Conservation (phyloP, 1,140 invertebrate species). For the Drosophila sechellia region DNA sequence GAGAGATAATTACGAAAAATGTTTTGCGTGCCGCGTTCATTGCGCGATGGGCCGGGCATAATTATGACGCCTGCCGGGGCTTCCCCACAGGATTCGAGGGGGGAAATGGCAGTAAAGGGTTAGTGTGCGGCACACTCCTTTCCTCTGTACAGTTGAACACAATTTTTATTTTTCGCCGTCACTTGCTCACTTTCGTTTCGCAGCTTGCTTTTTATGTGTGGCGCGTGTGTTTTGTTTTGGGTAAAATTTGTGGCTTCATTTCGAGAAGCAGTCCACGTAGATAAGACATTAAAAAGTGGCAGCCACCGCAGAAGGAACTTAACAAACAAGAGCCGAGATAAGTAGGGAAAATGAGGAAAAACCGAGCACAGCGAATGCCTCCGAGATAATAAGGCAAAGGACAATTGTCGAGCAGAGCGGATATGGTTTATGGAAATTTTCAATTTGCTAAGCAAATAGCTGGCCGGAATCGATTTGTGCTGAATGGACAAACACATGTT, state of each 20-base stretch:
- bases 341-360: background rate
- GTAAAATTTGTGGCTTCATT: conserved; percentile 71
- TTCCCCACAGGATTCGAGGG: background rate
- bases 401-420: conserved; percentile 18
- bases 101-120: conserved; percentile 13
- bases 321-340: conserved; percentile 8
- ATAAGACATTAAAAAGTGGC: conserved; percentile 72
- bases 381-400: conserved; percentile 14
- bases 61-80: conserved; percentile 61
- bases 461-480: conserved; percentile 24
- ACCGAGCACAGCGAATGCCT: background rate
- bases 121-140: conserved; percentile 13
- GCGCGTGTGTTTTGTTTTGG: conserved; percentile 74
- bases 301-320: conserved; percentile 36
- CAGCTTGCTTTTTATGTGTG: conserved; percentile 74
- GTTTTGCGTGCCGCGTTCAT: conserved; percentile 65
- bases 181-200: conserved; percentile 9
- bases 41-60: conserved; percentile 62
- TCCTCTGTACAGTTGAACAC: conserved; percentile 38
- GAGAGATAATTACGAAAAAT: conserved; percentile 81
- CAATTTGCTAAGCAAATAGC: conserved; percentile 76
- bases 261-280: conserved; percentile 61
- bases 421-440: conserved; percentile 50
- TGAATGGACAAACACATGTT: conserved; percentile 58
- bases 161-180: conserved; percentile 33